These are phyloP conservation scores for Eretmocerus hayati DNA, from an alignment of 2,888 invertebrate species.

Conservation along the genomic window DNA sequence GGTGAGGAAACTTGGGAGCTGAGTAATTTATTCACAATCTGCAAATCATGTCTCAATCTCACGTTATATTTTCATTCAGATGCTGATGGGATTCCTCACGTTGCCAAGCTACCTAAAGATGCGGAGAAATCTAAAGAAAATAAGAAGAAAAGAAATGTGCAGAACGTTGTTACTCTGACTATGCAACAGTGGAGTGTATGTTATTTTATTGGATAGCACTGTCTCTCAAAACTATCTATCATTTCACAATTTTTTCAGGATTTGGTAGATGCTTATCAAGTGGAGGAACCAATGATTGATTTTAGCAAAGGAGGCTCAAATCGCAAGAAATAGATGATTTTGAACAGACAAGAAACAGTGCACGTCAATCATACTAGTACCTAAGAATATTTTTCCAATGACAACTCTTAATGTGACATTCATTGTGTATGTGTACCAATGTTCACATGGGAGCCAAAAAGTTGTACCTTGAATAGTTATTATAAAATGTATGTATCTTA, in stretches of 20 bases:
- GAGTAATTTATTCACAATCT: too few species aligned
- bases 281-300: conserved; percentile 36
- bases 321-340: conserved; percentile 5
- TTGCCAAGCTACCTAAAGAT: conserved; percentile 36
- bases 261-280: conserved; percentile 28
- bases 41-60: too few species aligned
- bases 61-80: conserved; percentile 25
- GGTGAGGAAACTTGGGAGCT: conserved; percentile 40
- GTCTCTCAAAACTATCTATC: too few species aligned
- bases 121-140: conserved; percentile 26
- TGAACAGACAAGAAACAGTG: too few species aligned
- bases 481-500: too few species aligned
- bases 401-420: too few species aligned
- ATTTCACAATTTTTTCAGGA: conserved; percentile 26
- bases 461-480: too few species aligned
- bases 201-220: conserved; percentile 16
- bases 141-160: conserved; percentile 45
- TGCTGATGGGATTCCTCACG: conserved; percentile 26
- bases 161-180: conserved; percentile 54
- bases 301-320: conserved; percentile 18
- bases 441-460: too few species aligned
- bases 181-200: conserved; percentile 55
- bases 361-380: too few species aligned
- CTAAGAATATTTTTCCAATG: too few species aligned
- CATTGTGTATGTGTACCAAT: too few species aligned